phyloP scores from a whole-genome alignment of 2,797 vertebrate species.

The Psittacula derbiana region DNA sequence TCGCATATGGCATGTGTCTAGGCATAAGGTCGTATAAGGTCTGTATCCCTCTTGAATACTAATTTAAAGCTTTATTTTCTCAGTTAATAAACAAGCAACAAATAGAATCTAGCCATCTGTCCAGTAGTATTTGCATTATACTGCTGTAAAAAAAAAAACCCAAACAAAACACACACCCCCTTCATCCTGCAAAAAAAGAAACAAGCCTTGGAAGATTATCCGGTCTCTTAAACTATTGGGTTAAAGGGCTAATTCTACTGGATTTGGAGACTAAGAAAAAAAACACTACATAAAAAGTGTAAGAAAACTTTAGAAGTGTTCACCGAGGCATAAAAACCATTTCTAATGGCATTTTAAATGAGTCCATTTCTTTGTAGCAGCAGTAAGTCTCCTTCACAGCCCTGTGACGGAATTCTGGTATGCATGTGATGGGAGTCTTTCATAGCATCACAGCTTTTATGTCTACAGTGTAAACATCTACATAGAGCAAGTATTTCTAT shows the following conservation, averaged over 20 bases:
- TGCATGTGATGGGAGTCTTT: neutral
- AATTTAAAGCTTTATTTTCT: neutral
- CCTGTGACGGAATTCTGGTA: neutral
- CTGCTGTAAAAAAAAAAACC: rapidly evolving
- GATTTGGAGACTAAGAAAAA: neutral
- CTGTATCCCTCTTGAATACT: neutral
- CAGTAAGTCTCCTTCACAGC: neutral
- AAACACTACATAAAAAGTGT: rapidly evolving
- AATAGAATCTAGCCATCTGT: neutral
- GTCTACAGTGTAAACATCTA: neutral
- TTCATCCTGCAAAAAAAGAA: neutral
- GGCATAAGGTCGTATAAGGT: neutral
- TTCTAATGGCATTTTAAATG: neutral
- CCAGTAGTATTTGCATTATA: neutral
- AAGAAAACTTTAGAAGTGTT: neutral
- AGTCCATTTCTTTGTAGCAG: neutral
- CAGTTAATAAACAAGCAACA: neutral
- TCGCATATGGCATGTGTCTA: neutral
- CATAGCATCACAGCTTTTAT: neutral
- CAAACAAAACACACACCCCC: neutral
- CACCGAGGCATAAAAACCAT: neutral
- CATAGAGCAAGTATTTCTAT: neutral
- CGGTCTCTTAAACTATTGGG: neutral
- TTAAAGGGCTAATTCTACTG: neutral
- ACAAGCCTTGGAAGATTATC: neutral